These are phyloP conservation scores for Diadegma fenestrale DNA, from an alignment of 2,888 invertebrate species.

Conservation along the genomic window DNA sequence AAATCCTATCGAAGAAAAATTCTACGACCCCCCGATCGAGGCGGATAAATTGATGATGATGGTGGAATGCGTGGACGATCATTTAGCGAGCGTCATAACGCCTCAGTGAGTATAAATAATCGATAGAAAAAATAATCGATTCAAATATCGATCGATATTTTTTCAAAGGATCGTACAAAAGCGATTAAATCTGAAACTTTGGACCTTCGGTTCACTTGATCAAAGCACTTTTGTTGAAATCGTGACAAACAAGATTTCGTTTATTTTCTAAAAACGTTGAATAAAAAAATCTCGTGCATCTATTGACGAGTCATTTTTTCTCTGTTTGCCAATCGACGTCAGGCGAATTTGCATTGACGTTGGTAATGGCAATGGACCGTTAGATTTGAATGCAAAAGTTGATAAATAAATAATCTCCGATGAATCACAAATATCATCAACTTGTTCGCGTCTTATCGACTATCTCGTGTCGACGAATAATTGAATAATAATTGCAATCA, in stretches of 20 bases:
- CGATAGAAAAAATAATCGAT: background rate
- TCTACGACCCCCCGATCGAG: conserved; percentile 86
- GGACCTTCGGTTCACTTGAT: background rate
- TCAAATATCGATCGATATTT: background rate
- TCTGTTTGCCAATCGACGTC: background rate
- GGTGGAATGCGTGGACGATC: conserved; percentile 86
- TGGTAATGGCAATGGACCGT: conserved; percentile 7
- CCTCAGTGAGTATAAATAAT: conserved; percentile 83
- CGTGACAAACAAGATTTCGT: background rate
- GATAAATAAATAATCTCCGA: background rate
- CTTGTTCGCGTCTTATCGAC: background rate
- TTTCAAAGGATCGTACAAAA: background rate
- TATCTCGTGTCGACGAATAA: background rate
- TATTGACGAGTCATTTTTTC: background rate
- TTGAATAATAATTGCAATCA: background rate
- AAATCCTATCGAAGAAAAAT: conserved; percentile 86
- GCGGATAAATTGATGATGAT: conserved; percentile 86
- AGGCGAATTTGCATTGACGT: conserved; percentile 35
- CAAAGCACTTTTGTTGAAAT: background rate
- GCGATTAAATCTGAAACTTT: background rate
- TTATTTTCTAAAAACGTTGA: background rate
- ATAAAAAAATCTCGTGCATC: background rate
- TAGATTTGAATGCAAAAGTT: background rate
- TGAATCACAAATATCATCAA: background rate
- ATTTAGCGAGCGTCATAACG: conserved; percentile 86